A percentile compares a stretch with the other conserved stretches of the same genome.
These are phyloP conservation scores for Trissolcus basalis DNA, from an alignment of 1,140 invertebrate genomes.

Conservation along the genomic window DNA sequence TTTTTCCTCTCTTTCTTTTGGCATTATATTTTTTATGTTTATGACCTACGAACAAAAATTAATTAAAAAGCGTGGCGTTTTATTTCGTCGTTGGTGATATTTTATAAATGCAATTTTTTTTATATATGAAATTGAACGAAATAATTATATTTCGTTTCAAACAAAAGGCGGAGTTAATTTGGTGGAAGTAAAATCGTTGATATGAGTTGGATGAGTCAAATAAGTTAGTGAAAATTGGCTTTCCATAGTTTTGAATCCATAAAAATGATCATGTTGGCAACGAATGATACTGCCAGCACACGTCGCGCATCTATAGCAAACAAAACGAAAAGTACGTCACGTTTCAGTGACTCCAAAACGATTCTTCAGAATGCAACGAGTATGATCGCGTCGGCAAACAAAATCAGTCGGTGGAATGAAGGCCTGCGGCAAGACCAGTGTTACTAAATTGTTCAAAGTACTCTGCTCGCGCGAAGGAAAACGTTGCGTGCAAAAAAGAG, in stretches of 20 bases:
- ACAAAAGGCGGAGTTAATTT: background rate
- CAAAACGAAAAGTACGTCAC: slow-evolving; percentile 60
- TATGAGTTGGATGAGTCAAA: slow-evolving; percentile 9
- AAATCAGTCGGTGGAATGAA: slow-evolving; percentile 69
- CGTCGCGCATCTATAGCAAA: slow-evolving; percentile 49
- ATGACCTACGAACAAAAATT: background rate
- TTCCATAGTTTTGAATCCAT: slow-evolving; percentile 51
- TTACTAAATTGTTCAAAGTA: slow-evolving; percentile 52
- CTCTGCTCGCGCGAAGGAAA: slow-evolving; percentile 20
- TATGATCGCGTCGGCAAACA: slow-evolving; percentile 73
- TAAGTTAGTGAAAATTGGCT: slow-evolving; percentile 41
- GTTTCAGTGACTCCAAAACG: slow-evolving; percentile 73
- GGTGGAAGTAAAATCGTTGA: slow-evolving; percentile 2
- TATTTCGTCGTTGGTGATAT: background rate
- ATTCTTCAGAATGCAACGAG: slow-evolving; percentile 72
- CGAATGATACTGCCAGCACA: slow-evolving; percentile 54
- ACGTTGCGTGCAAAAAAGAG: slow-evolving; percentile 25
- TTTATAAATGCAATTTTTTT: too few species aligned
- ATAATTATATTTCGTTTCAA: too few species aligned
- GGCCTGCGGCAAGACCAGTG: slow-evolving; percentile 52
- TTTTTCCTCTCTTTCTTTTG: background rate
- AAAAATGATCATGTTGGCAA: slow-evolving; percentile 54
- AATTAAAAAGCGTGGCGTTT: background rate
- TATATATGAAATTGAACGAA: too few species aligned
- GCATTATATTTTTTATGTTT: background rate